Base-by-base conservation (phyloP, 2,113 vertebrate species). In the Falco punctatus region DNA sequence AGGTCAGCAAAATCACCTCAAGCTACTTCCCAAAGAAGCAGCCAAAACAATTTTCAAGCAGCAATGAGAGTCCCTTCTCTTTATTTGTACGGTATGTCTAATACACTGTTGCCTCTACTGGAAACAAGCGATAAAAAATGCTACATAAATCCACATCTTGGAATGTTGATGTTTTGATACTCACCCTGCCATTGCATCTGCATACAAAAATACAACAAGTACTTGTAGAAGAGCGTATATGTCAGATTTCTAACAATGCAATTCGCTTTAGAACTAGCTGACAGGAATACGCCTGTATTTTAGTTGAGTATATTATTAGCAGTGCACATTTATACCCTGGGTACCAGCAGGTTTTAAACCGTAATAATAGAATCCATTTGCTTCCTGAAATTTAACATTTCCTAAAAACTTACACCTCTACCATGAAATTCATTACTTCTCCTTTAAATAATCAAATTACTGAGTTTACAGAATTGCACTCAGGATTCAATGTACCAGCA, bases 401-500 rank as follows among this genome's bases (percentile, higher is more conserved):
- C 28, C 52, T 46, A 38, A 40, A 62, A 54, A 51, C 69, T 72
- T 59, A 12, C 6, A 51, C 21, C n/a, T 82, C 78, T 17, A 0
- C 10, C n/a, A 2, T 35, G 28, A 42, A 89, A 96, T 86, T 92
- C 66, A 35, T 69, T 42, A 40, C 66, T 94, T 90, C 84, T 82
- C 81, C 93, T 94, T 93, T 88, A 92, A 96, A 85, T 82, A 97
- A 96, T 65, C 91, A 46, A 95, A 96, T 95, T 46, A 92, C 44
- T 22, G 66, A 93, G 91, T 96, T 96, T 86, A 92, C 67, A 94
- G 89, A 87, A 64, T 70, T 55, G 78, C 84, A 92, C 82, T 97
- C 92, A 95, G 86, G 72, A 88, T 88, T 93, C 88, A 88, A 19
- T 75, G 95, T 88, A 93, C 90, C 85, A 95, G 86, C 91, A 92